Evolutionary conservation across 2,797 vertebrate species (phyloP).

Genomic region (Ptychadena robeensis): DNA sequence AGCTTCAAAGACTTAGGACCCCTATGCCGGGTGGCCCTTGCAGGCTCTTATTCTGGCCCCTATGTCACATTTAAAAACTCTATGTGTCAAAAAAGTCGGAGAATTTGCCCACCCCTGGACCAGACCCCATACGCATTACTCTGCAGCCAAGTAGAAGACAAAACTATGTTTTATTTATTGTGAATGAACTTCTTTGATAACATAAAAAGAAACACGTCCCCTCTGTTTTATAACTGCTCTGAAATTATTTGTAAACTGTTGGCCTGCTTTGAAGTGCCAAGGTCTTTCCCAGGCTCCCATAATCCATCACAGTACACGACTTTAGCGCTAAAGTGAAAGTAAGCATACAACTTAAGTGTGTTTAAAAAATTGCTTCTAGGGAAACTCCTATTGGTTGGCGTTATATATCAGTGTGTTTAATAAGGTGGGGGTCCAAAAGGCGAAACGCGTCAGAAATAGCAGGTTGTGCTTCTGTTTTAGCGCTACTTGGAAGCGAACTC

Average conservation of each 20-base stretch:
- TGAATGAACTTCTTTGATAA: not conserved
- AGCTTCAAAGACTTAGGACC: too few species aligned
- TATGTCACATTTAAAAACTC: too few species aligned
- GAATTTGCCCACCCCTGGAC: too few species aligned
- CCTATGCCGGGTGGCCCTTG: too few species aligned
- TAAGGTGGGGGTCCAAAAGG: not conserved
- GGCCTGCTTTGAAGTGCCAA: not conserved
- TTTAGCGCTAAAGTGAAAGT: conserved; percentile 4
- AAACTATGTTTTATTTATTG: not conserved
- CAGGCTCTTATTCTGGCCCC: too few species aligned
- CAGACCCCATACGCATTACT: too few species aligned
- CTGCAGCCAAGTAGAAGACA: not conserved
- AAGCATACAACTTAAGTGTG: not conserved
- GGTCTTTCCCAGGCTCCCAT: conserved; percentile 36
- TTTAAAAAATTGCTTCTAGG: too few species aligned
- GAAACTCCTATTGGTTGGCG: too few species aligned
- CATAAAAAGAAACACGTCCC: not conserved
- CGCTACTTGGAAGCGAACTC: conserved; percentile 1
- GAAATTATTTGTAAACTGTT: conserved; percentile 4
- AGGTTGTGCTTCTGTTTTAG: not conserved
- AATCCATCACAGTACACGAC: not conserved
- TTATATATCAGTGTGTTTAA: too few species aligned
- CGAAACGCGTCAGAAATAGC: not conserved
- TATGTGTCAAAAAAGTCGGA: too few species aligned
- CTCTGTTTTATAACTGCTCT: not conserved